Conservation (phyloP, 2,888 invertebrate genomes). For the Cartodere bifasciata region DNA sequence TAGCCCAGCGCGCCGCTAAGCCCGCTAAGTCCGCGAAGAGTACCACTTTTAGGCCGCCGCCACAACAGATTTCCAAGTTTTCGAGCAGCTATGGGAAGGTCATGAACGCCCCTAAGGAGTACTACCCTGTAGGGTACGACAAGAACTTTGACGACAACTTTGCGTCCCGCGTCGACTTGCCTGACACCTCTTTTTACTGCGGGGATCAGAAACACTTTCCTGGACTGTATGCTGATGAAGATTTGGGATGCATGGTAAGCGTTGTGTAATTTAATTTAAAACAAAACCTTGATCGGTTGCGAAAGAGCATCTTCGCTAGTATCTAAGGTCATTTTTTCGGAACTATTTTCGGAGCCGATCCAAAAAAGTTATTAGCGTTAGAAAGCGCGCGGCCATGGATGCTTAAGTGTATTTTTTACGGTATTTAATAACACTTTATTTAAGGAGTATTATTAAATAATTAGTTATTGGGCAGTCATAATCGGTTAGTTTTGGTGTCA, state of each 20-base stretch:
- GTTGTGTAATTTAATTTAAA: too few relatives aligned
- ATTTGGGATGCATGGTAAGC: conserved; percentile 79
- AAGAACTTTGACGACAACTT: conserved; percentile 85
- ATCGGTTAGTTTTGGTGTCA: too few relatives aligned
- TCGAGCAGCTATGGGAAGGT: conserved; percentile 43
- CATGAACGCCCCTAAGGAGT: conserved; percentile 82
- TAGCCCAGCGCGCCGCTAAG: conserved; percentile 46
- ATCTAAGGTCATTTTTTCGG: too few relatives aligned
- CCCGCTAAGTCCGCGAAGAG: conserved; percentile 34
- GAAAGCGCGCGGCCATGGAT: too few relatives aligned
- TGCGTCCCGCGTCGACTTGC: conserved; percentile 70
- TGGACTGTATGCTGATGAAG: conserved; percentile 77
- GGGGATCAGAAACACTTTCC: conserved; percentile 85
- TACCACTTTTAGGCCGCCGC: conserved; percentile 33
- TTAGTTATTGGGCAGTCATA: too few relatives aligned
- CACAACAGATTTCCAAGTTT: conserved; percentile 32
- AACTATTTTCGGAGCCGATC: too few relatives aligned
- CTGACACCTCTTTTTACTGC: conserved; percentile 73
- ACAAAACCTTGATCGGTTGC: too few relatives aligned
- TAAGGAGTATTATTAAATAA: too few relatives aligned
- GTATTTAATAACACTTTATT: too few relatives aligned
- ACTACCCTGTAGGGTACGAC: conserved; percentile 78
- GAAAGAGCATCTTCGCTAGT: too few relatives aligned
- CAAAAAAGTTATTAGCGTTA: too few relatives aligned
- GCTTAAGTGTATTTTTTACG: too few relatives aligned